A percentile compares a stretch with the other conserved stretches of the same genome.
Conservation (phyloP, 2,888 invertebrate species). For the Proisotoma minuta region DNA sequence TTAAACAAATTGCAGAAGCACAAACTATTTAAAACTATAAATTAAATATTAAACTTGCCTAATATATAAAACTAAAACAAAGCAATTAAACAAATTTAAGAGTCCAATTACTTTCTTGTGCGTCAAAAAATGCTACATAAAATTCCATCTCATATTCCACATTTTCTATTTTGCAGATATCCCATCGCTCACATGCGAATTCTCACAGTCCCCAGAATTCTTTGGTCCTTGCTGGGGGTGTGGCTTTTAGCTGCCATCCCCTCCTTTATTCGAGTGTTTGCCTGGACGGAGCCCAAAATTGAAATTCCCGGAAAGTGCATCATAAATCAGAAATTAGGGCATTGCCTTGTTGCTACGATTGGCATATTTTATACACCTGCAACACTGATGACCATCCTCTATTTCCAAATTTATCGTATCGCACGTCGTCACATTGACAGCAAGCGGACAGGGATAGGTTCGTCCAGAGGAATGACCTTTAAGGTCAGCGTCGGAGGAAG, state of each 20-base stretch:
- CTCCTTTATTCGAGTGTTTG: conserved; percentile 9
- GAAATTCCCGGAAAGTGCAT: conserved; percentile 15
- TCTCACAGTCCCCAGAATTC: conserved; percentile 20
- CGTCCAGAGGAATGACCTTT: not conserved
- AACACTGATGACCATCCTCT: conserved; percentile 31
- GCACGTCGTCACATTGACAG: conserved; percentile 24
- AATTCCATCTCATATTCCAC: no score
- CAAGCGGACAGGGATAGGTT: conserved; percentile 5
- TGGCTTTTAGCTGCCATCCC: conserved; percentile 28
- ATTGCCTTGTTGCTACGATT: conserved; percentile 29
- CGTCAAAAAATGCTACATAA: no score
- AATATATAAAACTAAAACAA: no score
- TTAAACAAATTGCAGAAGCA: no score
- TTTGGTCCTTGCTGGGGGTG: conserved; percentile 16
- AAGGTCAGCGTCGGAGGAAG: not conserved
- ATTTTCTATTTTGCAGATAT: conserved; percentile 7
- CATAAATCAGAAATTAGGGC: conserved; percentile 32
- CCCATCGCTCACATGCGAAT: conserved; percentile 25
- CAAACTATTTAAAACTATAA: no score
- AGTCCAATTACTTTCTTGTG: no score
- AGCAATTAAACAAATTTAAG: no score
- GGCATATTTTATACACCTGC: conserved; percentile 35
- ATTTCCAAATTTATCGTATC: conserved; percentile 25
- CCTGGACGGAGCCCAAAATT: conserved; percentile 26
- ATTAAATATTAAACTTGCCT: no score